Conservation (phyloP, 2,797 vertebrate species). For the Artibeus jamaicensis region DNA sequence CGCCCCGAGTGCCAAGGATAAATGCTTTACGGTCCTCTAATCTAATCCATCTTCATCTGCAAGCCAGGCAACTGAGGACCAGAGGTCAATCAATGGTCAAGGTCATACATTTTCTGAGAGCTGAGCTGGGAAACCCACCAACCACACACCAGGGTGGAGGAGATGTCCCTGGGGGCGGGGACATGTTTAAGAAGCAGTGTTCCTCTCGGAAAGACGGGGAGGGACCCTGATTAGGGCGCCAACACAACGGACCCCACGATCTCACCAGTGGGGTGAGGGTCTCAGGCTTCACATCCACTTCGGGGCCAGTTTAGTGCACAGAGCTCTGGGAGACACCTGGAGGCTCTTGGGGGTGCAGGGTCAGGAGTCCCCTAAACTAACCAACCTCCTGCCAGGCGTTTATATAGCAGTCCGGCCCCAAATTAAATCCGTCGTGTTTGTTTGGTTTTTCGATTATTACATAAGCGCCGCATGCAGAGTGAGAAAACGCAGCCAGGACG, state of each 20-base stretch:
- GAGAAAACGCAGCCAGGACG: not conserved
- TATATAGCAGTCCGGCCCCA: not conserved
- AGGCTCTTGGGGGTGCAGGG: rapidly evolving
- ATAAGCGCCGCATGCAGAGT: rapidly evolving
- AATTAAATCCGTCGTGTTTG: not conserved
- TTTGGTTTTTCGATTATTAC: not conserved
- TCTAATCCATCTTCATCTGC: not conserved
- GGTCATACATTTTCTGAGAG: not conserved
- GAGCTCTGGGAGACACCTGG: not conserved
- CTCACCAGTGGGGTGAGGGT: not conserved
- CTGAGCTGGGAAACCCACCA: not conserved
- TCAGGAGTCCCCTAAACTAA: not conserved
- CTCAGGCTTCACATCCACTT: not conserved
- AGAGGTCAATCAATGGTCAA: not conserved
- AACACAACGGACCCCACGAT: rapidly evolving
- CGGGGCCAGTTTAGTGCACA: rapidly evolving
- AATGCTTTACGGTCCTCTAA: not conserved
- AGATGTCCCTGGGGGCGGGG: not conserved
- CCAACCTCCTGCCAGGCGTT: rapidly evolving
- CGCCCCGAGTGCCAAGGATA: not conserved
- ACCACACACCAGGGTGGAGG: rapidly evolving
- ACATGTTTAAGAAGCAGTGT: rapidly evolving
- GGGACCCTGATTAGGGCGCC: rapidly evolving
- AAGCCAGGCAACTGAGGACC: not conserved
- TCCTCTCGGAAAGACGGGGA: not conserved